Conservation (phyloP, 2,113 vertebrate genomes). For the Leptobrachium leishanense region DNA sequence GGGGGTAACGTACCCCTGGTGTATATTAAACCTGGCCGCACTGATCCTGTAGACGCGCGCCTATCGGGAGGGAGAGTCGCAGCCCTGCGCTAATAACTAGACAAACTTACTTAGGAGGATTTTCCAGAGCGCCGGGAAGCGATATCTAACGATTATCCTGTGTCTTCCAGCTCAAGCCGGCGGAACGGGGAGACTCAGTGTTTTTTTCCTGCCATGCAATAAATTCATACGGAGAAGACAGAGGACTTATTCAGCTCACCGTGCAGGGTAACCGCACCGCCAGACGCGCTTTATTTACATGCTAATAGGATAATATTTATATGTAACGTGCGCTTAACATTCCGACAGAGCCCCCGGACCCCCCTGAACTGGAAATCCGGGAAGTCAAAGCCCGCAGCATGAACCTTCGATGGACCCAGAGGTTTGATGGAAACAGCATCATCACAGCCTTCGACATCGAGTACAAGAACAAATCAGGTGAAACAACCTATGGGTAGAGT, state of each 20-base stretch:
- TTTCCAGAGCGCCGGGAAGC: too few species aligned
- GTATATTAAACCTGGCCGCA: background rate
- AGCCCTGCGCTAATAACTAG: too few species aligned
- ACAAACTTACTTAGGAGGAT: too few species aligned
- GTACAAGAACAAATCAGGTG: conserved; percentile 98
- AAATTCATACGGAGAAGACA: conserved; percentile 95
- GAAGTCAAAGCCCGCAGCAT: conserved; percentile 97
- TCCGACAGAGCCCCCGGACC: conserved; percentile 88
- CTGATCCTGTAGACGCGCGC: too few species aligned
- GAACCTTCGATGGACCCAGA: conserved; percentile 95
- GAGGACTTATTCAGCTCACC: conserved; percentile 97
- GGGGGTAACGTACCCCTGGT: background rate
- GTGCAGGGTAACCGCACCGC: conserved; percentile 81
- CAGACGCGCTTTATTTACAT: too few species aligned
- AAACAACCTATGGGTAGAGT: background rate
- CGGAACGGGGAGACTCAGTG: conserved; percentile 93
- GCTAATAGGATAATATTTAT: too few species aligned
- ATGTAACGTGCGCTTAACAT: background rate
- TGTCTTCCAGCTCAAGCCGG: conserved; percentile 85
- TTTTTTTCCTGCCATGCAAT: conserved; percentile 99
- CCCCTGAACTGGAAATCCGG: conserved; percentile 91
- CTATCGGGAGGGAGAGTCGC: too few species aligned
- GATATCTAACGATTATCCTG: conserved; percentile 23
- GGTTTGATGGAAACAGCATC: conserved; percentile 97
- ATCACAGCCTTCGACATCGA: conserved; percentile 97